These are phyloP conservation scores for Trichechus manatus DNA, from an alignment of 2,113 vertebrate genomes.

Conservation along the genomic window DNA sequence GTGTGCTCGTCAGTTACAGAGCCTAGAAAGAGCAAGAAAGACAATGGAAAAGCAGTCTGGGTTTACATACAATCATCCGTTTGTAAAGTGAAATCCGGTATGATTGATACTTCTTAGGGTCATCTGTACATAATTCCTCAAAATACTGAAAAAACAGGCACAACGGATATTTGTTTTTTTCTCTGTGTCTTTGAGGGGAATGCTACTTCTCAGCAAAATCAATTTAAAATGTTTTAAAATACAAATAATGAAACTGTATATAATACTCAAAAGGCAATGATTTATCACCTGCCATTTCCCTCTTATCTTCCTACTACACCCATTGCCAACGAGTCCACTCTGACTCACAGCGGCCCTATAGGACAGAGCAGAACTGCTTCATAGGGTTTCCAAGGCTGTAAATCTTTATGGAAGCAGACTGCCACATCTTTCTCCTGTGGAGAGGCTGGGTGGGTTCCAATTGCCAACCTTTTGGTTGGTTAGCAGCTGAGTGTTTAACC, in stretches of 20 bases:
- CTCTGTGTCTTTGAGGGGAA: constrained; percentile 67
- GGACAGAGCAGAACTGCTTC: no score
- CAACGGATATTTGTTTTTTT: constrained; percentile 84
- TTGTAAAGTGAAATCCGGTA: constrained; percentile 97
- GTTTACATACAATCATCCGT: constrained; percentile 99
- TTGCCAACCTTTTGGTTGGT: neutral
- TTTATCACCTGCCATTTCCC: neutral
- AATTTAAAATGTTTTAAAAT: constrained; percentile 71
- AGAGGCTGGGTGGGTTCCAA: no score
- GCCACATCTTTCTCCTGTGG: no score
- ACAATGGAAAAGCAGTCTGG: constrained; percentile 78
- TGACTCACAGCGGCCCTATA: no score
- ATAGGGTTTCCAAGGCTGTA: no score
- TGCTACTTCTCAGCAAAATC: constrained; percentile 69
- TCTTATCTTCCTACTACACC: neutral
- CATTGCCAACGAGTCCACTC: no score
- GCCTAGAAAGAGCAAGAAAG: constrained; percentile 82
- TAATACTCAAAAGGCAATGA: neutral
- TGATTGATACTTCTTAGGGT: constrained; percentile 95
- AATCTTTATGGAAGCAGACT: no score
- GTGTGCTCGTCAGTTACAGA: constrained; percentile 88
- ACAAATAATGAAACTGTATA: constrained; percentile 50
- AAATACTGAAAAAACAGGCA: constrained; percentile 94
- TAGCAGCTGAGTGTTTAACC: no score
- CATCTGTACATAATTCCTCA: constrained; percentile 97